Conservation (phyloP, 2,113 vertebrate species). For the Alexandromys fortis region DNA sequence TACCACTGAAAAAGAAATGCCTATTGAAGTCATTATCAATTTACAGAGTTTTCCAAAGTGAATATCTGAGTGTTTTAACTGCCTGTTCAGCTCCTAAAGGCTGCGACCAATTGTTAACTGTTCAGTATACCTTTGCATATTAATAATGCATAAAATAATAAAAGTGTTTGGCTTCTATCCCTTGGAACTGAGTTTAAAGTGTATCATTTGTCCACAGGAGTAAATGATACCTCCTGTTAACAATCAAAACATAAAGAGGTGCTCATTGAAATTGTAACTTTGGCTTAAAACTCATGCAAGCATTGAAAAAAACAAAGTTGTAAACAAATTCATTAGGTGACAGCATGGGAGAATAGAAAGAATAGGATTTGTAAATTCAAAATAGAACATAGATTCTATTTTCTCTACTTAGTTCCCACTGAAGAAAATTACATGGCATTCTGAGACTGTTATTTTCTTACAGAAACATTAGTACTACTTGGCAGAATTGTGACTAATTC, state of each 20-base stretch:
- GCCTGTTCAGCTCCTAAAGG: constrained; percentile 21
- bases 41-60: constrained; percentile 32
- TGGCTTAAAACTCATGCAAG: neutral
- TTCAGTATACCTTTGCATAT: neutral
- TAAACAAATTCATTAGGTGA: neutral
- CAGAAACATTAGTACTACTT: neutral
- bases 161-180: neutral
- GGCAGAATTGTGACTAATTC: neutral
- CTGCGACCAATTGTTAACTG: constrained; percentile 22
- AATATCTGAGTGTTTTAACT: constrained; percentile 46
- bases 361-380: neutral
- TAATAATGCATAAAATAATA: constrained; percentile 53
- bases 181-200: neutral
- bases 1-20: constrained; percentile 38
- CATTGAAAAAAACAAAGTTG: neutral
- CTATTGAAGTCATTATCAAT: constrained; percentile 48
- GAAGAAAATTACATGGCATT: neutral
- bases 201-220: neutral
- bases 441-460: neutral
- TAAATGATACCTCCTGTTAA: neutral
- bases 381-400: neutral
- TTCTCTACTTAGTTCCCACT: neutral
- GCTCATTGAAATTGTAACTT: constrained; percentile 11
- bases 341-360: neutral
- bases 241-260: neutral